Percentiles rank a stretch among this genome's conserved stretches.
phyloP scores from a whole-genome alignment of 2,797 vertebrate genomes.

The Epinephelus coioides region DNA sequence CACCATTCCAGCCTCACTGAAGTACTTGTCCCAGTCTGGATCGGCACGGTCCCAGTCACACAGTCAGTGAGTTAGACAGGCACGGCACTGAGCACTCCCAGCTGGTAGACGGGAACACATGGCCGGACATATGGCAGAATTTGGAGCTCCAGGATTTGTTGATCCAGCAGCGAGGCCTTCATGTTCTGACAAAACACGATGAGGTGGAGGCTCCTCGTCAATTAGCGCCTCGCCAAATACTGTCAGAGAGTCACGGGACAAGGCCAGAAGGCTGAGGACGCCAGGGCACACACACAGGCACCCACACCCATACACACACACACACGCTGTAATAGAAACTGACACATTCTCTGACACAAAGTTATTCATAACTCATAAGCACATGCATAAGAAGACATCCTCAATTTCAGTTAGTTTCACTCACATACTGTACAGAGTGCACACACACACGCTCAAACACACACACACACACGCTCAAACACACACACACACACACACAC shows the following conservation, averaged over 20 bases:
- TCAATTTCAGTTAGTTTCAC: conserved; percentile 31
- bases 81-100: conserved; percentile 66
- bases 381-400: conserved; percentile 10
- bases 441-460: not conserved
- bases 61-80: conserved; percentile 56
- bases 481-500: conserved; percentile 7
- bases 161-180: conserved; percentile 69
- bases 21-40: conserved; percentile 39
- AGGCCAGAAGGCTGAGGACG: conserved; percentile 39
- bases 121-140: conserved; percentile 79
- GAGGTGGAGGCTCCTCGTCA: conserved; percentile 69
- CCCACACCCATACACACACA: conserved; percentile 7
- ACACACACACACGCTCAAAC: not conserved
- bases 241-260: conserved; percentile 52
- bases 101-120: conserved; percentile 76
- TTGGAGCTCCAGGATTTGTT: conserved; percentile 74
- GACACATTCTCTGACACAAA: conserved; percentile 54
- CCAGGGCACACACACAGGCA: not conserved
- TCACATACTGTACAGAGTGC: not conserved
- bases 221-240: conserved; percentile 67
- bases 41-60: conserved; percentile 33
- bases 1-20: conserved; percentile 13
- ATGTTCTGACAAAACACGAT: conserved; percentile 72
- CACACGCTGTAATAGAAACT: conserved; percentile 40
- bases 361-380: conserved; percentile 49